These are phyloP conservation scores for Hyposoter didymator DNA, from an alignment of 2,888 invertebrate species.

Conservation along the genomic window DNA sequence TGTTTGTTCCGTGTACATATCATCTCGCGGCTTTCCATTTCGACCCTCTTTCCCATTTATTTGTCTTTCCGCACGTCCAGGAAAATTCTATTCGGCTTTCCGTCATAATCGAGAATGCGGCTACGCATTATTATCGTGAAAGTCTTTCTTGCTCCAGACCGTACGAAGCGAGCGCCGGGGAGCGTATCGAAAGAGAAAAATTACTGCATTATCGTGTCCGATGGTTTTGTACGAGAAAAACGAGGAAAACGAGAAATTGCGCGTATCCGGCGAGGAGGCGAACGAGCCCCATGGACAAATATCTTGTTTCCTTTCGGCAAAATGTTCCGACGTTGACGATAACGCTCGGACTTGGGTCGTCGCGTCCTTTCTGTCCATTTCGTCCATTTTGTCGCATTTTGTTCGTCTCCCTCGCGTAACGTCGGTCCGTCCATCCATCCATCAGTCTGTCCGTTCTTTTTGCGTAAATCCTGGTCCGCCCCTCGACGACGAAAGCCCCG, in stretches of 20 bases:
- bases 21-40: constrained; percentile 38
- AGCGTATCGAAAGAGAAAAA: background rate
- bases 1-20: constrained; percentile 44
- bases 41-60: constrained; percentile 36
- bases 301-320: background rate
- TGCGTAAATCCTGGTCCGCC: constrained; percentile 41
- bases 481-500: background rate
- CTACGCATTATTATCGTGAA: constrained; percentile 16
- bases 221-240: background rate
- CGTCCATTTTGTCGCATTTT: constrained; percentile 6
- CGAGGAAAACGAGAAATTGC: background rate
- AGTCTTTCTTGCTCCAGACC: background rate
- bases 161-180: background rate
- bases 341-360: constrained; percentile 9
- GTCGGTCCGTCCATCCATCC: constrained; percentile 32
- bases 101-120: background rate
- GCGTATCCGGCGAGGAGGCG: background rate
- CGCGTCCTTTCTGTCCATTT: constrained; percentile 14
- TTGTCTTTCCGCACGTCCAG: constrained; percentile 54
- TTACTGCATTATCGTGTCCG: background rate
- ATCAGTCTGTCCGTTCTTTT: constrained; percentile 50
- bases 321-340: background rate
- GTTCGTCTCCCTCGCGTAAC: constrained; percentile 44
- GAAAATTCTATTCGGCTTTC: constrained; percentile 45
- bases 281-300: background rate